phyloP scores from a whole-genome alignment of 2,113 vertebrate species.

The Solea senegalensis region DNA sequence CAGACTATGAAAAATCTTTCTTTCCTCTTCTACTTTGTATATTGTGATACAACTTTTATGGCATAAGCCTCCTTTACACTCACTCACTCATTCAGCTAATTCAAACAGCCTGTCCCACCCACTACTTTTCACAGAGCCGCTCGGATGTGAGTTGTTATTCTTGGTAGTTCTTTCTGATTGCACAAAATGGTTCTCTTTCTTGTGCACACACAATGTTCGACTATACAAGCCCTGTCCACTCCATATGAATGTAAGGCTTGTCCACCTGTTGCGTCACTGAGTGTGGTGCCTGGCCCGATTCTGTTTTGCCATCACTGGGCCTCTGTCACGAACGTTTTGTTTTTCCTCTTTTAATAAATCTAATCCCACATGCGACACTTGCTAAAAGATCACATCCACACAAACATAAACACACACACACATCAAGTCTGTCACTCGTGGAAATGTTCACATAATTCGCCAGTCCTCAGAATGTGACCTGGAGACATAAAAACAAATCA shows the following conservation, averaged over 20 bases:
- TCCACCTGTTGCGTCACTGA: slow-evolving; percentile 38
- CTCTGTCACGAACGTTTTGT: background rate
- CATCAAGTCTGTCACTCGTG: slow-evolving; percentile 1
- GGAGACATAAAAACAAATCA: background rate
- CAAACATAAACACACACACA: background rate
- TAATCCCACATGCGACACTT: background rate
- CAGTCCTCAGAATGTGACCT: background rate
- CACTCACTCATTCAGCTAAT: background rate
- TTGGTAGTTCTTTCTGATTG: slow-evolving; percentile 10
- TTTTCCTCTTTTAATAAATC: slow-evolving; percentile 1
- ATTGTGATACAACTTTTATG: slow-evolving; percentile 20
- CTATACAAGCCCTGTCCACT: background rate
- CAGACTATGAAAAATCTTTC: background rate
- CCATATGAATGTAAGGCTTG: slow-evolving; percentile 4
- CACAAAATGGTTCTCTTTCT: background rate
- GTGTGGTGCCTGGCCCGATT: background rate
- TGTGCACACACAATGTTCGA: background rate
- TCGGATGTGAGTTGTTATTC: slow-evolving; percentile 26
- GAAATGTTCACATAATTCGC: background rate
- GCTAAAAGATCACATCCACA: background rate
- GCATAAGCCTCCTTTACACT: slow-evolving; percentile 25
- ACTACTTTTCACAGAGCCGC: slow-evolving; percentile 1
- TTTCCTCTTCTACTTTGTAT: background rate
- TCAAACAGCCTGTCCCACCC: slow-evolving; percentile 12
- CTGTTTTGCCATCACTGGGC: slow-evolving; percentile 15